These are phyloP conservation scores for Micrasema minimum DNA, from an alignment of 1,140 invertebrate species.

Conservation along the genomic window DNA sequence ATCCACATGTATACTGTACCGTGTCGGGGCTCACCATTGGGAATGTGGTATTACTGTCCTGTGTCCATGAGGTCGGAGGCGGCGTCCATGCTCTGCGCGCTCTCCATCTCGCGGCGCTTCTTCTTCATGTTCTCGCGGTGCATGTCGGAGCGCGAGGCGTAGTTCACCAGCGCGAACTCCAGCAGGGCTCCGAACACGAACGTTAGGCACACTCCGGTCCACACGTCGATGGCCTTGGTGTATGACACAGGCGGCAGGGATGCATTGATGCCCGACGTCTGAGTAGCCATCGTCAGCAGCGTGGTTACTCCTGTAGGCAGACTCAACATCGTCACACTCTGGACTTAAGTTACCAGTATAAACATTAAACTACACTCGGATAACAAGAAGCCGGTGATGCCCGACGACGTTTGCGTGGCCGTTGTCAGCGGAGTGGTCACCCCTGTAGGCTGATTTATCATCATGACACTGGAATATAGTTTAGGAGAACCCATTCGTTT, in stretches of 20 bases:
- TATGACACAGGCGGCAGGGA: slow-evolving; percentile 96
- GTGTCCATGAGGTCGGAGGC: slow-evolving; percentile 84
- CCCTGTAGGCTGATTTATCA: slow-evolving; percentile 69
- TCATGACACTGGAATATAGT: no score
- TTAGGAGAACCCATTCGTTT: no score
- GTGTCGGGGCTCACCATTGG: slow-evolving; percentile 77
- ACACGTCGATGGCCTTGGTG: slow-evolving; percentile 97
- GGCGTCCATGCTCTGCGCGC: slow-evolving; percentile 83
- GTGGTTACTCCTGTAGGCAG: slow-evolving; percentile 85
- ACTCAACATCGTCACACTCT: no score
- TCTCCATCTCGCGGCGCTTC: slow-evolving; percentile 85
- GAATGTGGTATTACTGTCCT: slow-evolving; percentile 84
- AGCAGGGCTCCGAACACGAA: slow-evolving; percentile 97
- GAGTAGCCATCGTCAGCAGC: slow-evolving; percentile 95
- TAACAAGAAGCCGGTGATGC: slow-evolving; percentile 96
- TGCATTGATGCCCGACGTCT: slow-evolving; percentile 96
- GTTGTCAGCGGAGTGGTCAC: slow-evolving; percentile 96
- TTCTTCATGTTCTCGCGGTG: slow-evolving; percentile 89
- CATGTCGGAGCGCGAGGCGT: slow-evolving; percentile 92
- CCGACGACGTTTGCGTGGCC: slow-evolving; percentile 97
- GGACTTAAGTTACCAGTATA: no score
- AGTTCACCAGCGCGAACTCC: slow-evolving; percentile 97
- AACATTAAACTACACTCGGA: no score
- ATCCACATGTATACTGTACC: slow-evolving; percentile 47
- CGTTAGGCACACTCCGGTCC: slow-evolving; percentile 96